These are phyloP conservation scores for Desmodus rotundus DNA, from an alignment of 2,113 vertebrate genomes.

Conservation along the genomic window DNA sequence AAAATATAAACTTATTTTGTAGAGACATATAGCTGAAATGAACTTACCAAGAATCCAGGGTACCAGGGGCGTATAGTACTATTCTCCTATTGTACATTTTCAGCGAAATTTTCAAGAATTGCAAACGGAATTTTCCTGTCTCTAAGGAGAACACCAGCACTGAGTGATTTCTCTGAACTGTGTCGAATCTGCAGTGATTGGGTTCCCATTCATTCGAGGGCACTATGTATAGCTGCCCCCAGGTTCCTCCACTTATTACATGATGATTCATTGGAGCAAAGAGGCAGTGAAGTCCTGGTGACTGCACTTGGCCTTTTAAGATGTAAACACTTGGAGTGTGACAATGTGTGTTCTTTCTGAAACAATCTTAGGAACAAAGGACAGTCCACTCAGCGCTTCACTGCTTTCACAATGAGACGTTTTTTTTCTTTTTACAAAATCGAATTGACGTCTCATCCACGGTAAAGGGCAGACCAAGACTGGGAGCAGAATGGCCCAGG, in stretches of 20 bases:
- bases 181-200: background rate
- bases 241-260: background rate
- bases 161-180: background rate
- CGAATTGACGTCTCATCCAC: background rate
- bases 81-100: background rate
- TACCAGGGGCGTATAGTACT: background rate
- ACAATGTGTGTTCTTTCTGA: background rate
- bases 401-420: background rate
- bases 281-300: background rate
- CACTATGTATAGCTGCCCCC: background rate
- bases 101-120: conserved; percentile 4
- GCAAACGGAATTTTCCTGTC: background rate
- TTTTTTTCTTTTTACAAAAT: background rate
- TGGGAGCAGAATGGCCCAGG: background rate
- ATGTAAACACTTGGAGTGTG: background rate
- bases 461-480: background rate
- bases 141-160: background rate
- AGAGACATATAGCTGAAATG: background rate
- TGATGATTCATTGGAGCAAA: background rate
- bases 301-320: background rate
- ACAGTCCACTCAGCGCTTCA: background rate
- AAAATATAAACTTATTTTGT: background rate
- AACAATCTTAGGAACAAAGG: background rate
- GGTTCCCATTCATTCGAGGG: background rate
- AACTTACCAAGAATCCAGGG: background rate